These are phyloP conservation scores for Pteropus alecto DNA, from an alignment of 2,113 vertebrate genomes.

Conservation along the genomic window DNA sequence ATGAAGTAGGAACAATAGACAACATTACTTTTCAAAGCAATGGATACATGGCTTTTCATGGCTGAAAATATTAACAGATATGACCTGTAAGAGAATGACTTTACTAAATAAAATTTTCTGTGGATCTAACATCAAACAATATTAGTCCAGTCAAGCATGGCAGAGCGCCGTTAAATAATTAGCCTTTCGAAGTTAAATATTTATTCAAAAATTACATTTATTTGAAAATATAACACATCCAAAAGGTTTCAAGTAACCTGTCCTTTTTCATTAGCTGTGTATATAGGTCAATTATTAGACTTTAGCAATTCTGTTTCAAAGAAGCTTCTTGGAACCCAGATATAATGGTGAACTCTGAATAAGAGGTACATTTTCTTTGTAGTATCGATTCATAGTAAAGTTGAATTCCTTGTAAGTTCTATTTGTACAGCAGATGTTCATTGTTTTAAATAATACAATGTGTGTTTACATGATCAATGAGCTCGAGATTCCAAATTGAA, in stretches of 20 bases:
- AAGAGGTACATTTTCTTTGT: background rate
- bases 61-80: background rate
- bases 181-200: background rate
- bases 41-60: background rate
- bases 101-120: background rate
- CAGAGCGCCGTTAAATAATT: background rate
- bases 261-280: background rate
- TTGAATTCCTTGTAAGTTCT: background rate
- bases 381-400: background rate
- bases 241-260: background rate
- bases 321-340: background rate
- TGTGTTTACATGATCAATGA: background rate
- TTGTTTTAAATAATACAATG: background rate
- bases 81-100: background rate
- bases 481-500: background rate
- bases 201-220: slow-evolving; percentile 41
- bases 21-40: background rate
- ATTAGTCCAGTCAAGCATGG: background rate
- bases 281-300: background rate
- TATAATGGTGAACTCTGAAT: background rate
- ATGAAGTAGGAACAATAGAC: background rate
- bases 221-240: background rate
- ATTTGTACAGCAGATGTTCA: background rate
- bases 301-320: background rate
- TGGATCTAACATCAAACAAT: background rate